Base-by-base conservation (phyloP, 2,113 vertebrate species). In the Irena cyanogastra region DNA sequence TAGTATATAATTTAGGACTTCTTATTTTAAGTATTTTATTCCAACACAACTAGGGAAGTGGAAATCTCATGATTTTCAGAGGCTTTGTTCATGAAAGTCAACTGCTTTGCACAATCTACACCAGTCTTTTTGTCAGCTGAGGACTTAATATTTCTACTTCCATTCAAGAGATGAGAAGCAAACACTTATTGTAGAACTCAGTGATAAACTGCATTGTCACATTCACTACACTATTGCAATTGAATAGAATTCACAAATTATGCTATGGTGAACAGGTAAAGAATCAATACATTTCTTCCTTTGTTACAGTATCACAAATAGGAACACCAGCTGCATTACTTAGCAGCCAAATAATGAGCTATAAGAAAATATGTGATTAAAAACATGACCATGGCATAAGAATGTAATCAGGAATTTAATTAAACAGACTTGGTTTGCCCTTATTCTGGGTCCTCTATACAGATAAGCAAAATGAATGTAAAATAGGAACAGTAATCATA, bases 11-110 rank as follows among this genome's bases (percentile, higher is more conserved):
- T 41, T 39, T 70, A 54, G 14, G 30, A 68, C 12, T 87, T 74
- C 7, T 8, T 41, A 31, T 37, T 84, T 52, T 33, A 82, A 74
- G 7, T 54, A 63, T 72, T 82, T 70, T 52, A 50, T 70, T 87
- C 10, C 30, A 61, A 30, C 4, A 33, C 11, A 44, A 1, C 1
- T 42, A 6, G 2, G 13, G 4, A 28, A 42, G 49, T 37, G 3
- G 9, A 87, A 74, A 57, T 42, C 6, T 13, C 2, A 5, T 11
- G 5, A 0, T 18, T 63, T 83, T 91, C 27, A 52, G 17, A 66
- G 35, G 6, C 60, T 87, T 74, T 53, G 9, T 74, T 77, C 42
- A 54, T 24, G 26, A 13, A 77, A 56, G n/a, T 39, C 37, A 77
- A n/a, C 28, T 22, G 15, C 23, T 69, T 20, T 63, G 17, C 10